Evolutionary conservation across 1,140 invertebrate species (phyloP), one percentile per base, ranked within the genome.

Genomic region (Drosophila saltans): DNA sequence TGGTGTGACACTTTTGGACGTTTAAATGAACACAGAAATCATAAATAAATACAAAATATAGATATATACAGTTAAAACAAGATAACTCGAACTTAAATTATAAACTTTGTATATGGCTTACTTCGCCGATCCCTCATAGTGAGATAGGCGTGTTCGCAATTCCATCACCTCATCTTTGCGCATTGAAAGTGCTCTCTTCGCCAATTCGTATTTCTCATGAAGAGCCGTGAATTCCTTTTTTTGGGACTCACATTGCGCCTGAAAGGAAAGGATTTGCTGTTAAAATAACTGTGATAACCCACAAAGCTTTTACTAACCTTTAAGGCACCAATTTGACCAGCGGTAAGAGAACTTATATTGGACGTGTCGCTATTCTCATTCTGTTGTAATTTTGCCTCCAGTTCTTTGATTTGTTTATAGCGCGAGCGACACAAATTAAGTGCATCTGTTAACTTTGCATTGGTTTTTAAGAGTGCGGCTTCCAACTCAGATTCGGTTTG

Each of bases 401-500:
- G 45, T 0, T 81, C 64, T n/a, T 69, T 70, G 5, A 88, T 88
- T 56, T 61, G 45, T 33, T 59, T 68, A 45, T 66, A 84, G 1
- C 84, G 84, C 40, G 52, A 64, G 1, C 84, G 84, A 62, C 75
- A 75, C 36, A 89, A 28, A 4, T 60, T 43, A 7, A 73, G 0
- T 6, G 66, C 56, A 48, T 89, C 84, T n/a, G 58, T 62, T 2
- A 75, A 66, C 33, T 89, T 89, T 10, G 48, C 40, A 30, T 30
- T 69, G 1, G 66, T 30, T 16, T 80, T 80, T 10, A 68, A 60
- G 2, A 78, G 9, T 0, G 43, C 26, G 7, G 56, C 26, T 33
- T 84, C 84, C 8, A 89, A 21, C 6, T 73, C 56, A 4, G 71
- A 80, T 24, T 89, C 85, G 0, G 84, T 89, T 30, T 89, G 84